Evolutionary conservation across 1,140 invertebrate species (phyloP).

Genomic region (Trichonephila clavipes): DNA sequence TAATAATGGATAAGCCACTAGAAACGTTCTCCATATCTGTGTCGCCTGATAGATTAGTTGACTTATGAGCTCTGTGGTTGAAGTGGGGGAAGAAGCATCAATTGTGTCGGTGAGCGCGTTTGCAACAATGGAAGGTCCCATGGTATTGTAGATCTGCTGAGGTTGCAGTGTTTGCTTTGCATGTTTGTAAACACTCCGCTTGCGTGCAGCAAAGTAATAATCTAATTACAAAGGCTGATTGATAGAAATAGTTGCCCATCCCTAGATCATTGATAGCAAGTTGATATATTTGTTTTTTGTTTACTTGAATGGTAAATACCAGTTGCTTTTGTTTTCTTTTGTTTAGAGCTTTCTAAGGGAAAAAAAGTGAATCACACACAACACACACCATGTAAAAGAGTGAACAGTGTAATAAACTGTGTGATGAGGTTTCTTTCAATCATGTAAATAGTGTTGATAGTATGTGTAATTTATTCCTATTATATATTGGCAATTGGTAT

Average conservation of each 20-base stretch:
- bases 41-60: constrained; percentile 45
- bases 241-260: not conserved
- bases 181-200: not conserved
- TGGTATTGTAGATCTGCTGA: not conserved
- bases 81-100: not conserved
- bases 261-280: no score
- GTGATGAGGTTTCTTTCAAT: no score
- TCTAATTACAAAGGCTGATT: not conserved
- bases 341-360: no score
- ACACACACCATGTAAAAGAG: no score
- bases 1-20: constrained; percentile 33
- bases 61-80: constrained; percentile 2
- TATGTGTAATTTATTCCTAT: no score
- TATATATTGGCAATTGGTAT: no score
- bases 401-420: no score
- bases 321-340: no score
- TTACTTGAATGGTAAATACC: no score
- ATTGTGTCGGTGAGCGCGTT: not conserved
- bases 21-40: constrained; percentile 30
- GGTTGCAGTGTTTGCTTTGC: not conserved
- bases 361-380: no score
- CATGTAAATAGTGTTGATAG: no score
- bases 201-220: not conserved
- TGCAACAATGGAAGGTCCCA: not conserved
- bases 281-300: no score